phyloP scores from a whole-genome alignment of 2,113 vertebrate species.

The zebrafish (Danio rerio) region GRCz12tu NC_133179.1:18719501-18720000 shows the following conservation, averaged over 20 bases:
- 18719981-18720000: not conserved
- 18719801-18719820: not conserved
- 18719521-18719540: not conserved
- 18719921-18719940: not conserved
- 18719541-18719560: not conserved
- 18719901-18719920: not conserved
- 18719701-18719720: conserved; percentile 54
- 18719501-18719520: not conserved
- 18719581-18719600: not conserved
- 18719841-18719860: not conserved
- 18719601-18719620: conserved; percentile 12
- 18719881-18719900: not conserved
- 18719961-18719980: not conserved
- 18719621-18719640: conserved; percentile 25
- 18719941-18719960: too few relatives aligned
- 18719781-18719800: conserved; percentile 22
- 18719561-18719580: not conserved
- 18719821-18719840: conserved; percentile 5
- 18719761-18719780: not conserved
- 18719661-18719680: conserved; percentile 53
- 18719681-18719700: conserved; percentile 44
- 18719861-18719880: not conserved
- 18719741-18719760: conserved; percentile 56
- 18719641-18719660: conserved; percentile 30
- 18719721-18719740: conserved; percentile 51